A percentile compares a stretch with the other conserved stretches of the same genome.
Evolutionary conservation across 2,888 invertebrate species (phyloP).

Genomic region (Macrophya annulata): DNA sequence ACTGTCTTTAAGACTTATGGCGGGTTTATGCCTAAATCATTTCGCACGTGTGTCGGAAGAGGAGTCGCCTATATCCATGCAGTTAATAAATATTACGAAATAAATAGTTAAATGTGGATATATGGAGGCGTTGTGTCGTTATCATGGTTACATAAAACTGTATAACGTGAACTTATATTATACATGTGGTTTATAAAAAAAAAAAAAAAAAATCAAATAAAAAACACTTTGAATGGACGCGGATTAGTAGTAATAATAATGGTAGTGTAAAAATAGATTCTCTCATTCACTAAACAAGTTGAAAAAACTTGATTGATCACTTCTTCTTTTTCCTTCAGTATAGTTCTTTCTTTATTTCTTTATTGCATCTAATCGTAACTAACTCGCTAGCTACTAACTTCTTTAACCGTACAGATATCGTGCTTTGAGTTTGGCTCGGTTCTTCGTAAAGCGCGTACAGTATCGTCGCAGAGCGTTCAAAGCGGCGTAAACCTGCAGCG

Average conservation of each 20-base stretch:
- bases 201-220: too few relatives aligned
- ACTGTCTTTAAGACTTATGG: neutral
- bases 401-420: neutral
- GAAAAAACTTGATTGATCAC: neutral
- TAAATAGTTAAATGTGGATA: neutral
- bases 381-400: neutral
- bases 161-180: neutral
- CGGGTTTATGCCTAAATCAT: neutral
- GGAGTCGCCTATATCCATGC: neutral
- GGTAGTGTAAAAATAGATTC: neutral
- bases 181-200: neutral
- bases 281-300: conserved; percentile 1
- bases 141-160: neutral
- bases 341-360: neutral
- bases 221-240: neutral
- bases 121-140: neutral
- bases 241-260: neutral
- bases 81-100: neutral
- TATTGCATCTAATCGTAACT: neutral
- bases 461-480: neutral
- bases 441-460: neutral
- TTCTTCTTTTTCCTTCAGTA: neutral
- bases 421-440: neutral
- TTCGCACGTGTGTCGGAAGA: conserved; percentile 1
- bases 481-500: conserved; percentile 24